These are phyloP conservation scores for Hylyphantes graminicola DNA, from an alignment of 1,140 invertebrate genomes.

Conservation along the genomic window DNA sequence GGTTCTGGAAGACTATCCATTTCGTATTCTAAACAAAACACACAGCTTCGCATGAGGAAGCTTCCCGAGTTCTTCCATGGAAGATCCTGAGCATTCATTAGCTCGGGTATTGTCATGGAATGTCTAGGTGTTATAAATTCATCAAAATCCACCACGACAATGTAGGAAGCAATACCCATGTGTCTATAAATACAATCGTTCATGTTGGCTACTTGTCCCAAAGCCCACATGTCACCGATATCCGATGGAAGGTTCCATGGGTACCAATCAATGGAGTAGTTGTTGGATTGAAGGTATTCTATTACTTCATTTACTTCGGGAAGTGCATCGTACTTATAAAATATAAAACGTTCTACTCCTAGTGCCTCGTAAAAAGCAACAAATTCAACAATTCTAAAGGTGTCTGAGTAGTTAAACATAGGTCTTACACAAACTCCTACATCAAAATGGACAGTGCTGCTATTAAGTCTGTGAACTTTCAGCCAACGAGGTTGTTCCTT, in stretches of 20 bases:
- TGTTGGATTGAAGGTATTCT: constrained; percentile 75
- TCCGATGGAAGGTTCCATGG: constrained; percentile 85
- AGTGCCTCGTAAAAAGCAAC: constrained; percentile 87
- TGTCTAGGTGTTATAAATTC: constrained; percentile 87
- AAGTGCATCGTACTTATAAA: constrained; percentile 90
- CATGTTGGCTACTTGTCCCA: constrained; percentile 87
- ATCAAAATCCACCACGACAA: constrained; percentile 88
- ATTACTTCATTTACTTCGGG: constrained; percentile 76
- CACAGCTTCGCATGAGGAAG: constrained; percentile 27
- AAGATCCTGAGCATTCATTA: constrained; percentile 7
- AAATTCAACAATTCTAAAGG: constrained; percentile 86
- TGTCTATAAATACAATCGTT: constrained; percentile 92
- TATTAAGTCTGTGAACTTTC: background rate
- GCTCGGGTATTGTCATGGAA: constrained; percentile 74
- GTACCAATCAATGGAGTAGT: constrained; percentile 77
- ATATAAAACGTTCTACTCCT: constrained; percentile 87
- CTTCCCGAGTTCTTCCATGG: background rate
- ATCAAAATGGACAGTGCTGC: background rate
- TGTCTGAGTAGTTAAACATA: constrained; percentile 84
- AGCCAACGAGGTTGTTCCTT: background rate
- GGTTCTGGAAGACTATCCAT: background rate
- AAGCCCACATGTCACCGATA: constrained; percentile 84
- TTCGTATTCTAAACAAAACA: constrained; percentile 43
- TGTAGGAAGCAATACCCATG: constrained; percentile 82
- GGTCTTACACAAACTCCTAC: constrained; percentile 92